A percentile compares a stretch with the other conserved stretches of the same genome.
Conservation (phyloP, 2,113 vertebrate genomes). For the Nanorana parkeri region DNA sequence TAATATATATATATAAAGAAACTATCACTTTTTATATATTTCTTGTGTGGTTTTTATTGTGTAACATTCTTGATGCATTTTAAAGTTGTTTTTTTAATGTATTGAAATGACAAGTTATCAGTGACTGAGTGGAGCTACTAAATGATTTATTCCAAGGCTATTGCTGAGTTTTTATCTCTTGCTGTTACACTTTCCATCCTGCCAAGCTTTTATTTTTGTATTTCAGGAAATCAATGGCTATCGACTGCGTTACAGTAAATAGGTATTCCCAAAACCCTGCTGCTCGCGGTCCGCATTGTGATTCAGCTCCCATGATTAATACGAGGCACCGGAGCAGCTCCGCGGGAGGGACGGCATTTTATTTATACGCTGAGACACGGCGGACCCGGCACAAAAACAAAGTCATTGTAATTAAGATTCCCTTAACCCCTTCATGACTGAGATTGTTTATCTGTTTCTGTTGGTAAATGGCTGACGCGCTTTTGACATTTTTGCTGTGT, state of each 20-base stretch:
- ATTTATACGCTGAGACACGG: slow-evolving; percentile 1
- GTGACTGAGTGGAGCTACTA: slow-evolving; percentile 6
- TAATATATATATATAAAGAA: too few species aligned
- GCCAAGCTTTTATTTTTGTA: slow-evolving; percentile 11
- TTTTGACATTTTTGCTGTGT: too few species aligned
- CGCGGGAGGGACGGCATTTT: not conserved
- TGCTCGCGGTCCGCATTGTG: slow-evolving; percentile 2
- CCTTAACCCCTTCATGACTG: too few species aligned
- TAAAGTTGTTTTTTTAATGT: slow-evolving; percentile 21
- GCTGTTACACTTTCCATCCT: slow-evolving; percentile 40
- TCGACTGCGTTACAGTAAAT: slow-evolving; percentile 49
- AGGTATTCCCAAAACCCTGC: slow-evolving; percentile 32
- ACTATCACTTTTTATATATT: not conserved
- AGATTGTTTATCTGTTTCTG: too few species aligned
- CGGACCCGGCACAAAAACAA: not conserved
- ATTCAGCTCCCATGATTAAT: slow-evolving; percentile 12
- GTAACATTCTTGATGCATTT: slow-evolving; percentile 29
- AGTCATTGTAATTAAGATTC: slow-evolving; percentile 19
- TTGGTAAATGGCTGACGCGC: too few species aligned
- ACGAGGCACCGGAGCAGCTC: not conserved
- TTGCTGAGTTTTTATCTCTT: slow-evolving; percentile 31
- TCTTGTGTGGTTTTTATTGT: not conserved
- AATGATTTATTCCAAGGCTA: slow-evolving; percentile 38
- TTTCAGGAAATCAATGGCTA: slow-evolving; percentile 44
- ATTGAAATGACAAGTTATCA: slow-evolving; percentile 11